These are phyloP conservation scores for Echeneis naucrates DNA, from an alignment of 2,797 vertebrate species.

Conservation along the genomic window DNA sequence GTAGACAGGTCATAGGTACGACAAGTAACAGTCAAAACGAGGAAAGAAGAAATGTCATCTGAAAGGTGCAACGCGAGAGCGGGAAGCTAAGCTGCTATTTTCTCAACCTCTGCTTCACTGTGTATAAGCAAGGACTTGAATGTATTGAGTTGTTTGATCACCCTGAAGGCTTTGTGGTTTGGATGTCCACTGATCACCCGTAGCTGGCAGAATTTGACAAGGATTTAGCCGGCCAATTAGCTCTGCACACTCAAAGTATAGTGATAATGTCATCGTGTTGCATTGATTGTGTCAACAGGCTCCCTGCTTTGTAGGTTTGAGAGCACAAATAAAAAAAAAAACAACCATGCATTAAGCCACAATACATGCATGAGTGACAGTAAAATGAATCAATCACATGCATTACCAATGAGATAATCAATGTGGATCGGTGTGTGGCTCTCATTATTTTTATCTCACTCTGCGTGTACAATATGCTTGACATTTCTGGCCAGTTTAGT, in stretches of 20 bases:
- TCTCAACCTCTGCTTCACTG: not conserved
- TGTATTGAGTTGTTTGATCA: not conserved
- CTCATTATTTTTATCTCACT: slow-evolving; percentile 29
- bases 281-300: slow-evolving; percentile 66
- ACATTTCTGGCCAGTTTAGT: not conserved
- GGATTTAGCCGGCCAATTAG: slow-evolving; percentile 60
- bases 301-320: slow-evolving; percentile 52
- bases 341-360: slow-evolving; percentile 45
- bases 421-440: not conserved
- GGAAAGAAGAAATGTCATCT: not conserved
- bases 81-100: not conserved
- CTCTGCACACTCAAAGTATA: slow-evolving; percentile 27
- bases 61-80: not conserved
- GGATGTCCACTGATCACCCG: slow-evolving; percentile 22
- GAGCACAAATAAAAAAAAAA: slow-evolving; percentile 45
- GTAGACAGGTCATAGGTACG: not conserved
- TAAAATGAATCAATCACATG: slow-evolving; percentile 45
- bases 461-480: not conserved
- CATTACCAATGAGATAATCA: slow-evolving; percentile 38
- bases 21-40: slow-evolving; percentile 34
- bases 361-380: slow-evolving; percentile 38
- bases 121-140: not conserved
- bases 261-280: slow-evolving; percentile 60
- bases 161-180: slow-evolving; percentile 11
- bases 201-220: slow-evolving; percentile 40